Evolutionary conservation across 1,140 invertebrate species (phyloP), one percentile per base, ranked within the genome.

Genomic region (Nebria ingens): DNA sequence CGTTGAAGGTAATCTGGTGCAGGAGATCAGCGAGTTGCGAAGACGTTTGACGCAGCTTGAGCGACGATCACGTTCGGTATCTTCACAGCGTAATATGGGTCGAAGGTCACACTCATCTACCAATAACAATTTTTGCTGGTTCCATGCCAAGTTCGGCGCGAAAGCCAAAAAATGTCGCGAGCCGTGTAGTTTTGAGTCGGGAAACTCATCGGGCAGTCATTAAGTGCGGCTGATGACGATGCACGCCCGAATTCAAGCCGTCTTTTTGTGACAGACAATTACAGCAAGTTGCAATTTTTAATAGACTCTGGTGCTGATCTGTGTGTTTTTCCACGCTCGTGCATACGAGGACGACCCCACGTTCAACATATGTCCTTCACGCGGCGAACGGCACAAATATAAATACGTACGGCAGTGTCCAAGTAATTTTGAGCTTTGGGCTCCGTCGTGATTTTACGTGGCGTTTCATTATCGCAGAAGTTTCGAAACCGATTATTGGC

Each of bases 391-490:
- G 13, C 13, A 13, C 4, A 13, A 29, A 4, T n/a, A n/a, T n/a
- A n/a, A n/a, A n/a, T n/a, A n/a, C n/a, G n/a, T n/a, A n/a, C n/a
- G n/a, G n/a, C n/a, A 29, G 13, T 29, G 4, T 6, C 25, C 25
- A 25, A n/a, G n/a, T 73, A 1, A 54, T 56, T 2, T 52, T 74
- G 0, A 58, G 70, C 53, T 54, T 72, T 1, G 65, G 68, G 0
- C 58, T 73, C 19, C 53, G 66, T 20, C 59, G 69, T 22, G 54
- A 55, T 2, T 68, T 71, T 29, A 21, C n/a, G 11, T 75, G 72
- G 72, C 55, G 50, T 1, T 75, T 76, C 54, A 63, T 66, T 2
- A 55, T 76, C 0, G 72, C 72, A 1, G 67, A 74, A 50, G 64
- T 75, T 2, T 49, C 59, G 0, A 59, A 56, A 19, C 66, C 69